These are phyloP conservation scores for Xylota segnis DNA, from an alignment of 2,888 invertebrate species.

Conservation along the genomic window DNA sequence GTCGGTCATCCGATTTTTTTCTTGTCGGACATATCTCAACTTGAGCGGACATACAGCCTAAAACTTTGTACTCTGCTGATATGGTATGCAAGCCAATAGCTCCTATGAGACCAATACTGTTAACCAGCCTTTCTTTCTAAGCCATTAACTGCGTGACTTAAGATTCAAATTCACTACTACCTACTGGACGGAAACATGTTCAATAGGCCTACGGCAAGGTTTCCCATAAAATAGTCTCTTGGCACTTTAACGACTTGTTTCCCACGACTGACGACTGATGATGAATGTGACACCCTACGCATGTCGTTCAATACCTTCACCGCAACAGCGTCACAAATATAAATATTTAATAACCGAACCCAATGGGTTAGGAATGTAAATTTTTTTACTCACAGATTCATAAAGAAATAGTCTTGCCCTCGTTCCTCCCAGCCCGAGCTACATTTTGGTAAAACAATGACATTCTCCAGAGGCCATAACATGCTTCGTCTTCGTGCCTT, in stretches of 20 bases:
- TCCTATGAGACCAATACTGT: too few species aligned
- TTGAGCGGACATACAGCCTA: too few species aligned
- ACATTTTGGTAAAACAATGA: not conserved
- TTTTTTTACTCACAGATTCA: slow-evolving; percentile 6
- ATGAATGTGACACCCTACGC: slow-evolving; percentile 7
- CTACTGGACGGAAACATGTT: too few species aligned
- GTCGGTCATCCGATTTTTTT: too few species aligned
- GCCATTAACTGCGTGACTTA: too few species aligned
- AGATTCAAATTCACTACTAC: too few species aligned
- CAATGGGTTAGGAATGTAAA: slow-evolving; percentile 39
- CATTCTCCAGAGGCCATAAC: not conserved
- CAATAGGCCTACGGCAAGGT: too few species aligned
- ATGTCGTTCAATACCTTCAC: slow-evolving; percentile 1
- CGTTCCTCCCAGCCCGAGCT: not conserved
- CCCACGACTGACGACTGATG: slow-evolving; percentile 36
- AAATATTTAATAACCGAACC: slow-evolving; percentile 63
- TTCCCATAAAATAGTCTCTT: not conserved
- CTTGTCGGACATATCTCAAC: too few species aligned
- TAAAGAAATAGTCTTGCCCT: slow-evolving; percentile 8
- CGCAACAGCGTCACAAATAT: slow-evolving; percentile 23
- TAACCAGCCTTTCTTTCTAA: too few species aligned
- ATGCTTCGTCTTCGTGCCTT: not conserved
- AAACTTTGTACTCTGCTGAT: too few species aligned
- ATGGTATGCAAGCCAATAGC: too few species aligned
- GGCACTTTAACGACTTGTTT: slow-evolving; percentile 21